Percentiles rank a stretch among this genome's conserved stretches.
Conservation (phyloP, 2,113 vertebrate genomes). For the Ginglymostoma cirratum region DNA sequence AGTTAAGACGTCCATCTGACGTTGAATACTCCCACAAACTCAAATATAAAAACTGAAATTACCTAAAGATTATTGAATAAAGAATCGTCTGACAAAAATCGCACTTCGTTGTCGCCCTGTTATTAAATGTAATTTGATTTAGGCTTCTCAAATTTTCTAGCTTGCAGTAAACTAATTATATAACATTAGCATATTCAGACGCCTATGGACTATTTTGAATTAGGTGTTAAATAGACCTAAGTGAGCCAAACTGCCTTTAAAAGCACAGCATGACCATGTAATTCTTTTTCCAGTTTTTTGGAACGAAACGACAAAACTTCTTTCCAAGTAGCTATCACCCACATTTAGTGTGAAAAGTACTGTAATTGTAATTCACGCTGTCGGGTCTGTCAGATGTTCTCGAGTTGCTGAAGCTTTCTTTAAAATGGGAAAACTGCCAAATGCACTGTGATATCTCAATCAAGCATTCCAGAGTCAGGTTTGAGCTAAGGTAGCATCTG, state of each 20-base stretch:
- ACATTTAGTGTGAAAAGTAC: constrained; percentile 84
- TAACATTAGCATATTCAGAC: constrained; percentile 69
- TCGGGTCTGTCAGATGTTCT: constrained; percentile 82
- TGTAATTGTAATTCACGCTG: constrained; percentile 86
- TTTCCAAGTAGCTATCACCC: constrained; percentile 85
- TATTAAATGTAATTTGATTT: constrained; percentile 79
- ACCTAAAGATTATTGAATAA: constrained; percentile 76
- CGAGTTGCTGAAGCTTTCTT: constrained; percentile 74
- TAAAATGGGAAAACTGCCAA: constrained; percentile 83
- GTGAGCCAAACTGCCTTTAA: constrained; percentile 80
- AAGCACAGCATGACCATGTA: constrained; percentile 81
- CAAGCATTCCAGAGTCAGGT: constrained; percentile 65
- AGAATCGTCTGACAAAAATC: constrained; percentile 74
- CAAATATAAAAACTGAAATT: constrained; percentile 74
- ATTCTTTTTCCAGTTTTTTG: constrained; percentile 74
- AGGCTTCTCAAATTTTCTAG: constrained; percentile 64
- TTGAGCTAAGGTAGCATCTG: constrained; percentile 82
- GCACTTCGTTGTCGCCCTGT: constrained; percentile 66
- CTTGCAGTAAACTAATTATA: constrained; percentile 71
- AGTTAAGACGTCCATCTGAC: constrained; percentile 8
- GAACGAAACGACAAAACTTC: constrained; percentile 79
- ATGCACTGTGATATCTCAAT: constrained; percentile 78
- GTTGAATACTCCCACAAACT: constrained; percentile 51
- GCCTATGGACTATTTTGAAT: constrained; percentile 77
- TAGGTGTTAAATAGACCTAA: constrained; percentile 81